Percentiles rank a stretch among this genome's conserved stretches.
These are phyloP conservation scores for Carcharodon carcharias DNA, from an alignment of 2,797 vertebrate species.

Conservation along the genomic window DNA sequence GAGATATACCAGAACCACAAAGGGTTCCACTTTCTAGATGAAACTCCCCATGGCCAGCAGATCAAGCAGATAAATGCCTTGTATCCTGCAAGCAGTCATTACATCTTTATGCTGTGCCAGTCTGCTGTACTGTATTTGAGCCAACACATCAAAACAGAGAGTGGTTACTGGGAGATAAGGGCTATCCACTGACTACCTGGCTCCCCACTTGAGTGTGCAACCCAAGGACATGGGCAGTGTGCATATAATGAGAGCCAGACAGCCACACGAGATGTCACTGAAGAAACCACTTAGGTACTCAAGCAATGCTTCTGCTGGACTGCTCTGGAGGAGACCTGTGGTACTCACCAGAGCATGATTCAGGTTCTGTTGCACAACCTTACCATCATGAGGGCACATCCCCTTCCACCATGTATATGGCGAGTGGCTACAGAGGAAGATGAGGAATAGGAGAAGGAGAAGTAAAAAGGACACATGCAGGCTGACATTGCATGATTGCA, in stretches of 20 bases:
- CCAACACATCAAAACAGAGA: not conserved
- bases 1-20: not conserved
- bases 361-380: not conserved
- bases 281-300: not conserved
- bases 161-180: not conserved
- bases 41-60: not conserved
- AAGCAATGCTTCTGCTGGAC: not conserved
- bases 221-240: not conserved
- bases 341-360: not conserved
- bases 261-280: not conserved
- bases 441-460: not conserved
- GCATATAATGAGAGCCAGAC: not conserved
- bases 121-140: not conserved
- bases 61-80: not conserved
- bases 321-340: not conserved
- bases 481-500: no score
- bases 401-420: not conserved
- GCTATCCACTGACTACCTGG: not conserved
- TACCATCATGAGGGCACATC: not conserved
- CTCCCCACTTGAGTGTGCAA: not conserved
- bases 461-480: no score
- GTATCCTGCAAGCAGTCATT: not conserved
- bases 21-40: not conserved
- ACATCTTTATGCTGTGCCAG: not conserved
- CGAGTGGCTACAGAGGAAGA: not conserved